phyloP scores from a whole-genome alignment of 1,140 invertebrate genomes.

The Belonocnema kinseyi region DNA sequence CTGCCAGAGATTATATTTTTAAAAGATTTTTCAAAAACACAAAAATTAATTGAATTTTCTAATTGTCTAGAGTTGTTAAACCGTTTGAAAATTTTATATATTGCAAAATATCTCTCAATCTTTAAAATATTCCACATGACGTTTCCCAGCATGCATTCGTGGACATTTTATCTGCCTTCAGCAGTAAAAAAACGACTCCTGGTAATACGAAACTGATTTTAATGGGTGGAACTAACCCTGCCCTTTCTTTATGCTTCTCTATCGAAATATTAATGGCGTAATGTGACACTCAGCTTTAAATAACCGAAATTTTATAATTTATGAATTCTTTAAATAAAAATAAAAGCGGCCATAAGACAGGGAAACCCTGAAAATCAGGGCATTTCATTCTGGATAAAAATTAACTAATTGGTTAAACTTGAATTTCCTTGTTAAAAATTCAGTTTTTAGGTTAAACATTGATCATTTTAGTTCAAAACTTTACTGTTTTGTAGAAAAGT shows the following conservation, averaged over 20 bases:
- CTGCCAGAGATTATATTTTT: not conserved
- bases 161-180: slow-evolving; percentile 64
- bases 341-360: no score
- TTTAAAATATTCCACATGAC: slow-evolving; percentile 56
- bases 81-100: slow-evolving; percentile 19
- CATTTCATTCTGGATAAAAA: no score
- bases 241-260: slow-evolving; percentile 33
- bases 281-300: no score
- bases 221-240: slow-evolving; percentile 58
- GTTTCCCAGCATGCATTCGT: slow-evolving; percentile 53
- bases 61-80: not conserved
- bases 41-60: not conserved
- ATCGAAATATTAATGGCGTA: slow-evolving; percentile 62
- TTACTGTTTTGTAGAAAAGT: no score
- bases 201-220: slow-evolving; percentile 70
- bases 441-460: no score
- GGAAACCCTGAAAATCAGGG: no score
- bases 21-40: no score
- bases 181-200: slow-evolving; percentile 54
- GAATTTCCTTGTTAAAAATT: no score
- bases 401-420: no score
- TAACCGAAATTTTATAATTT: no score
- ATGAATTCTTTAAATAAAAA: no score
- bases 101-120: slow-evolving; percentile 37
- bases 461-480: no score